Base-by-base conservation (phyloP, 2,113 vertebrate species). In the Thryonomys swinderianus region DNA sequence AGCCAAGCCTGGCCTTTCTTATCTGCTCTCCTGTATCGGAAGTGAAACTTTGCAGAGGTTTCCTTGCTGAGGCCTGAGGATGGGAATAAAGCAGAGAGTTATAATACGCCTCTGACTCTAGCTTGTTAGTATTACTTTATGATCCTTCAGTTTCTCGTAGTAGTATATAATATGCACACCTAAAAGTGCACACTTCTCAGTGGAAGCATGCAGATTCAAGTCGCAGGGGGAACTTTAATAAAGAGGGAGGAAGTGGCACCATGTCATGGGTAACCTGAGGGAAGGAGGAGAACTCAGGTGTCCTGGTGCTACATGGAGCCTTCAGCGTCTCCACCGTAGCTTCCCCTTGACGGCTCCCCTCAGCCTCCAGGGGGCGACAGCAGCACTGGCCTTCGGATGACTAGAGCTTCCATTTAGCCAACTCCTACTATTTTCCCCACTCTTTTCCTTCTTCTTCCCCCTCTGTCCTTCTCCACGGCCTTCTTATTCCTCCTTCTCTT, bases 301-400 rank as follows among this genome's bases (percentile, higher is more conserved):
- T 55, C 16, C 14, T 21, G 1, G 3, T 4, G 20, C 6, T 6
- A 0, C 3, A 74, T 27, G 27, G 62, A 45, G 45, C 2, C 42
- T 16, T n/a, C 14, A 17, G 7, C 1, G n/a, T 82, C 59, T 76
- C 34, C 4, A 0, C 7, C 30, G 64, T 55, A 21, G 10, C 18
- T 40, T 45, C 34, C 34, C 27, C 42, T 0, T 0, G 1, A 57
- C 17, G 27, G 13, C 67, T 18, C 8, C 40, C 25, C 59, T 59
- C 61, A 40, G 59, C 8, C 6, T 64, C 45, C 37, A 37, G 32
- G 13, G 3, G 13, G 30, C 34, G 9, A 13, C 9, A 69, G 71
- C 30, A 90, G 30, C 32, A 12, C 40, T 23, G 30, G 62, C 76
- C 34, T 30, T 25, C 3, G 27, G n/a, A 3, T 20, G 40, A 37